phyloP scores from a whole-genome alignment of 2,888 invertebrate species.

The Drosophila dives region DNA sequence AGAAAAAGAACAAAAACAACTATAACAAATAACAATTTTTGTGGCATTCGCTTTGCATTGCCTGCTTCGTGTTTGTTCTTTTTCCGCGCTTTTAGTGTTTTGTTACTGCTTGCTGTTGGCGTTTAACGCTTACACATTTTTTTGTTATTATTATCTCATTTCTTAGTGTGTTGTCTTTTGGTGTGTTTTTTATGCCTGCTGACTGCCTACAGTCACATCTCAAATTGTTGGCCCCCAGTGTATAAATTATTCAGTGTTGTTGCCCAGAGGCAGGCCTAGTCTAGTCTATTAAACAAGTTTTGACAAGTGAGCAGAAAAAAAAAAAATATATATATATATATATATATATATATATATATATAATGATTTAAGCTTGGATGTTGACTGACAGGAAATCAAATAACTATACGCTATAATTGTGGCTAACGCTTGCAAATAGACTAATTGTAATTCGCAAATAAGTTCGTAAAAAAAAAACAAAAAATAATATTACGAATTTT shows the following conservation, averaged over 20 bases:
- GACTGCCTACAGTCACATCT: slow-evolving; percentile 49
- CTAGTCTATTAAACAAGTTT: slow-evolving; percentile 27
- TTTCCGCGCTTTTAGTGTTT: slow-evolving; percentile 58
- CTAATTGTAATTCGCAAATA: slow-evolving; percentile 2
- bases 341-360: neutral
- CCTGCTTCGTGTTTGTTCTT: slow-evolving; percentile 63
- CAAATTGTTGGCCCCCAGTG: slow-evolving; percentile 28
- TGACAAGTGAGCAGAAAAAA: slow-evolving; percentile 11
- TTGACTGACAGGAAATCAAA: slow-evolving; percentile 9
- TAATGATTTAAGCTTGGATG: slow-evolving; percentile 1
- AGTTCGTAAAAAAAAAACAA: neutral
- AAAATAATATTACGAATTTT: neutral
- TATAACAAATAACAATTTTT: slow-evolving; percentile 43
- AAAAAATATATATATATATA: neutral
- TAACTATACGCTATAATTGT: slow-evolving; percentile 1
- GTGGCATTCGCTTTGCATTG: slow-evolving; percentile 38
- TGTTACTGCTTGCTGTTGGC: slow-evolving; percentile 56
- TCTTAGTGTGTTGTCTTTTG: slow-evolving; percentile 48
- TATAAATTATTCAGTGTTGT: slow-evolving; percentile 27
- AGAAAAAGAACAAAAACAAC: slow-evolving; percentile 23
- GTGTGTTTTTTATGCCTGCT: slow-evolving; percentile 42
- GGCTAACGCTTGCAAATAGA: neutral
- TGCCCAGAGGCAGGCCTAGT: slow-evolving; percentile 22
- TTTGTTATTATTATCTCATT: slow-evolving; percentile 78
- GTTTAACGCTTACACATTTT: slow-evolving; percentile 52